phyloP scores from a whole-genome alignment of 2,797 vertebrate species.

The Sciaenops ocellatus region DNA sequence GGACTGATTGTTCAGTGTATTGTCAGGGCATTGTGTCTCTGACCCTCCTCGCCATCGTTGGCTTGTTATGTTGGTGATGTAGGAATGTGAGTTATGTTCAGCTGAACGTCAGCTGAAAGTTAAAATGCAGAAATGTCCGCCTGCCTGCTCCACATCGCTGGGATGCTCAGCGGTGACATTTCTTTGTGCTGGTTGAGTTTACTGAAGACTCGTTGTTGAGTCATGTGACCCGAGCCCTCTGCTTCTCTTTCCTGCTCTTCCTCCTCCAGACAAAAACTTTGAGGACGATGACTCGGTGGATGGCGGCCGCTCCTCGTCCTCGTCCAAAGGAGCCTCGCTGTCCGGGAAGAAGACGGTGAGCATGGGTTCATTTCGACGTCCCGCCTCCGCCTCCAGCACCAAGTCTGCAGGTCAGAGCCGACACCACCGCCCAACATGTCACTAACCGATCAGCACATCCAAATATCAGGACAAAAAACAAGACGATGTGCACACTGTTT shows the following conservation, averaged over 20 bases:
- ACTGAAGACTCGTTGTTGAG: slow-evolving; percentile 4
- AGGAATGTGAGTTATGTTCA: slow-evolving; percentile 58
- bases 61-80: slow-evolving; percentile 3
- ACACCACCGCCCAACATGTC: not conserved
- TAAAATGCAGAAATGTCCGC: slow-evolving; percentile 15
- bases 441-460: no score
- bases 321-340: slow-evolving; percentile 87
- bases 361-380: slow-evolving; percentile 86
- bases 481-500: not conserved
- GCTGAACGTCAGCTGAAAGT: slow-evolving; percentile 2
- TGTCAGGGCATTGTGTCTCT: slow-evolving; percentile 9
- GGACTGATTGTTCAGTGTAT: slow-evolving; percentile 26
- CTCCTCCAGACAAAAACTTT: slow-evolving; percentile 92
- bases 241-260: not conserved
- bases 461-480: no score
- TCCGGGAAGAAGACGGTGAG: slow-evolving; percentile 77
- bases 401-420: slow-evolving; percentile 91
- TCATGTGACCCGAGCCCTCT: slow-evolving; percentile 14
- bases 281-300: slow-evolving; percentile 97
- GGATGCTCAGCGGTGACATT: not conserved
- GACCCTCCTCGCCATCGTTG: slow-evolving; percentile 4
- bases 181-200: slow-evolving; percentile 1
- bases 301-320: slow-evolving; percentile 92
- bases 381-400: slow-evolving; percentile 88
- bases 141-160: slow-evolving; percentile 20